Evolutionary conservation across 2,113 vertebrate genomes (phyloP).

Genomic region (Boleophthalmus pectinirostris): DNA sequence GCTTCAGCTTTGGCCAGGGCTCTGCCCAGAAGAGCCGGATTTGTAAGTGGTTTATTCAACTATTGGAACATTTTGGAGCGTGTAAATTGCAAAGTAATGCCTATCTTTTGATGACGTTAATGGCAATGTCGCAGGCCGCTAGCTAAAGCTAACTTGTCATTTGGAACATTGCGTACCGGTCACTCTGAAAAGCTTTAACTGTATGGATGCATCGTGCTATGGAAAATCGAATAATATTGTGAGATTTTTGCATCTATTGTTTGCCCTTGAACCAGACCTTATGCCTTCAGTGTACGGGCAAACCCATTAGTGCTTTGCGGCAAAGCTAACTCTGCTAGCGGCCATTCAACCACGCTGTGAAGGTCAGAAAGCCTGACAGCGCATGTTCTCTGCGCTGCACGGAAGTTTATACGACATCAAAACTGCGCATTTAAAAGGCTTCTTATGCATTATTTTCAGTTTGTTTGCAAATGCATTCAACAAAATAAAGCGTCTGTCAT

Average conservation of each 20-base stretch:
- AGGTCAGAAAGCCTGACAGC: conserved; percentile 73
- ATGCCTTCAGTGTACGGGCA: background rate
- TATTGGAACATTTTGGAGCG: too few relatives aligned
- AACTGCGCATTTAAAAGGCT: background rate
- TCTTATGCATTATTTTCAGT: background rate
- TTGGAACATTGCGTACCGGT: too few relatives aligned
- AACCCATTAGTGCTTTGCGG: conserved; percentile 48
- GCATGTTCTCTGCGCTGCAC: conserved; percentile 25
- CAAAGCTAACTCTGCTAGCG: conserved; percentile 43
- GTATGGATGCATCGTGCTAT: background rate
- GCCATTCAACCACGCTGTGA: conserved; percentile 69
- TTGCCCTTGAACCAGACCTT: conserved; percentile 39
- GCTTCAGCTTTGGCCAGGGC: conserved; percentile 84
- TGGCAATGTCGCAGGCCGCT: conserved; percentile 60
- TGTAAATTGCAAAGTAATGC: background rate
- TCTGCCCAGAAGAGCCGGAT: conserved; percentile 84
- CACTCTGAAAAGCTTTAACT: too few relatives aligned
- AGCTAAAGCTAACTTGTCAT: conserved; percentile 16
- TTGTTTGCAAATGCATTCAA: background rate
- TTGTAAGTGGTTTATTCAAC: conserved; percentile 78
- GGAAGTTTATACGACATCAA: background rate
- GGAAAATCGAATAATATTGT: accelerated
- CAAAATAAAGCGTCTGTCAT: background rate
- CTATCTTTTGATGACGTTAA: conserved; percentile 44
- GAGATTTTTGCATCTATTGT: background rate